Evolutionary conservation across 2,797 vertebrate species (phyloP).

Genomic region (Diceros bicornis): DNA sequence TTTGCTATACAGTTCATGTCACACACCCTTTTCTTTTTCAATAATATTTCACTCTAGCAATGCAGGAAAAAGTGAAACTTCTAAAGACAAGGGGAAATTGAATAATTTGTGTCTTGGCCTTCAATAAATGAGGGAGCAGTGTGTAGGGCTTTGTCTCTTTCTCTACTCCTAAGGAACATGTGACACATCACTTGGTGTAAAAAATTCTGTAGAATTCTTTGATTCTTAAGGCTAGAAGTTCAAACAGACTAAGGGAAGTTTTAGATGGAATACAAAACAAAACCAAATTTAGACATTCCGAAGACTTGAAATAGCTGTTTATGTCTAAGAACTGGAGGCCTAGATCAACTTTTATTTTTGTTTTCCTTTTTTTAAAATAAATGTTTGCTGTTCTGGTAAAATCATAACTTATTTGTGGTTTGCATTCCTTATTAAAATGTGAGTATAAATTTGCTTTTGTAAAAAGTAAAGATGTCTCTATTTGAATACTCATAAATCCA

Average conservation of each 20-base stretch:
- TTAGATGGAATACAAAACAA: not conserved
- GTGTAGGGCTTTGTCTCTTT: not conserved
- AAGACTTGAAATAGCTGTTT: not conserved
- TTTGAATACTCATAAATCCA: slow-evolving; percentile 47
- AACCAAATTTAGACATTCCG: not conserved
- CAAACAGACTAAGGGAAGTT: not conserved
- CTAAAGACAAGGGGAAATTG: not conserved
- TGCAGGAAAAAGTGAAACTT: slow-evolving; percentile 12
- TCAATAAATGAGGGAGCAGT: not conserved
- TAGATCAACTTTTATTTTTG: slow-evolving; percentile 17
- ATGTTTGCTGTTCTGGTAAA: slow-evolving; percentile 46
- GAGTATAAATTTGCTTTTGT: slow-evolving; percentile 53
- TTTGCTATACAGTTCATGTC: not conserved
- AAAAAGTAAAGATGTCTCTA: slow-evolving; percentile 61
- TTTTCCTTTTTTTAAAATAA: slow-evolving; percentile 13
- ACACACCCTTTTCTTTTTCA: not conserved
- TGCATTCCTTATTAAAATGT: slow-evolving; percentile 57
- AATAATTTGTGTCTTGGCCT: not conserved
- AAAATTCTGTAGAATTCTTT: not conserved
- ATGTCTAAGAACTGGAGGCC: not conserved
- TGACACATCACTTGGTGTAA: not conserved
- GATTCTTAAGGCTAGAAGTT: not conserved
- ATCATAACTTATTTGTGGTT: slow-evolving; percentile 59
- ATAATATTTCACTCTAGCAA: not conserved
- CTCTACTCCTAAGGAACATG: not conserved